phyloP scores from a whole-genome alignment of 2,888 invertebrate genomes.

The Meganola albula region DNA sequence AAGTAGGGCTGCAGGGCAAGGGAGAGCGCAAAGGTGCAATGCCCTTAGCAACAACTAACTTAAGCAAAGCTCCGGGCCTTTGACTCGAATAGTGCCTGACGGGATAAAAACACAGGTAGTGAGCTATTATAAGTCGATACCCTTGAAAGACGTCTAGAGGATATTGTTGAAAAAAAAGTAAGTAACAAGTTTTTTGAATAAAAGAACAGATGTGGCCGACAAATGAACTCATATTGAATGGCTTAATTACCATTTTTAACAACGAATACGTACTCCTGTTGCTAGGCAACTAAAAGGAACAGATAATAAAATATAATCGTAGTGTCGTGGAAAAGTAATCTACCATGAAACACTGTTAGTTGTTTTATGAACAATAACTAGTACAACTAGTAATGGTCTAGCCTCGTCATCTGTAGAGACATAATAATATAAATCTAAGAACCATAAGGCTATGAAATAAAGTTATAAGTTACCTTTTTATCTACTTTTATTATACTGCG shows the following conservation, averaged over 20 bases:
- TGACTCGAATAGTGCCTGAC: slow-evolving; percentile 55
- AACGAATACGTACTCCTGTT: slow-evolving; percentile 8
- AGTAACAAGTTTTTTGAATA: slow-evolving; percentile 12
- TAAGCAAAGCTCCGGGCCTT: slow-evolving; percentile 63
- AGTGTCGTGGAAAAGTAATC: slow-evolving; percentile 5
- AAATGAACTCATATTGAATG: no score
- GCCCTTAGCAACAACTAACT: slow-evolving; percentile 67
- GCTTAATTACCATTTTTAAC: no score
- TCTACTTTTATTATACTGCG: no score
- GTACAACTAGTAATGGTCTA: background rate
- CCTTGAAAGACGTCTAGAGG: slow-evolving; percentile 69
- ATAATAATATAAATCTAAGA: no score
- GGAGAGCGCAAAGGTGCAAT: slow-evolving; percentile 73
- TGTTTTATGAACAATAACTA: background rate
- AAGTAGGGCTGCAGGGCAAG: slow-evolving; percentile 76
- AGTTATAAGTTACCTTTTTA: no score
- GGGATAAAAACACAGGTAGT: slow-evolving; percentile 74
- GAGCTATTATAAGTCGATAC: slow-evolving; percentile 63
- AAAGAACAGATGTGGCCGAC: slow-evolving; percentile 23
- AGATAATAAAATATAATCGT: slow-evolving; percentile 1
- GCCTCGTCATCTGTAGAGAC: no score
- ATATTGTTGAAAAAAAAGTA: slow-evolving; percentile 37
- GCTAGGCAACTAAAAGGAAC: background rate
- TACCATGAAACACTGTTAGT: background rate
- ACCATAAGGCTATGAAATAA: no score